Conservation (phyloP, 2,888 invertebrate genomes). For the Horisme vitalbata region DNA sequence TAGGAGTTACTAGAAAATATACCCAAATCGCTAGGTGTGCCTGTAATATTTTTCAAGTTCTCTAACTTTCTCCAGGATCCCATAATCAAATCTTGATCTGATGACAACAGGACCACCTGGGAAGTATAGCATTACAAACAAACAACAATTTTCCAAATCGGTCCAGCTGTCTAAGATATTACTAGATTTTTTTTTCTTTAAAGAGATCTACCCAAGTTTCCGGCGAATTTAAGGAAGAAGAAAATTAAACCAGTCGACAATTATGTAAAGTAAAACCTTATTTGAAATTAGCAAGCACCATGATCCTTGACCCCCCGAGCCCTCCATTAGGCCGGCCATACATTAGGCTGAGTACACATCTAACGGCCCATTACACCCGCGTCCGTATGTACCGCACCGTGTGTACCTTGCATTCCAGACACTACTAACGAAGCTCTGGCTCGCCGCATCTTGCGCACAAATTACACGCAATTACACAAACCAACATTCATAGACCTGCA, state of each 20-base stretch:
- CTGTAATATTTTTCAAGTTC: no score
- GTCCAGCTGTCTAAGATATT: no score
- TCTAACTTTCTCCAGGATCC: no score
- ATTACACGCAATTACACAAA: slow-evolving; percentile 47
- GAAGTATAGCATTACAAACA: no score
- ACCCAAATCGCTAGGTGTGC: no score
- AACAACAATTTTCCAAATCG: no score
- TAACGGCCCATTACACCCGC: slow-evolving; percentile 23
- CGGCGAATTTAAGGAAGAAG: no score
- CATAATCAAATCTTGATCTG: no score
- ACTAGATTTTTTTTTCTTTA: no score
- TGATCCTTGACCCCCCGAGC: slow-evolving; percentile 24
- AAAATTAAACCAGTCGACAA: slow-evolving; percentile 1
- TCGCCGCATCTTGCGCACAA: slow-evolving; percentile 59
- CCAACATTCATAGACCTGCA: slow-evolving; percentile 38
- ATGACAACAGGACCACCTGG: no score
- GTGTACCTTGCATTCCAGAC: slow-evolving; percentile 33
- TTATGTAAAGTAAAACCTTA: slow-evolving; percentile 7
- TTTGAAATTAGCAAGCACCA: slow-evolving; percentile 18
- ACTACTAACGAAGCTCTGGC: slow-evolving; percentile 52
- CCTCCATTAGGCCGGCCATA: slow-evolving; percentile 27
- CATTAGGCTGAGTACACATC: slow-evolving; percentile 24
- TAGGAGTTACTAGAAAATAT: no score
- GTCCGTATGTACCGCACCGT: slow-evolving; percentile 14
- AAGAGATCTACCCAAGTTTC: no score